Conservation (phyloP, 2,888 invertebrate species). For the Archips xylosteana region DNA sequence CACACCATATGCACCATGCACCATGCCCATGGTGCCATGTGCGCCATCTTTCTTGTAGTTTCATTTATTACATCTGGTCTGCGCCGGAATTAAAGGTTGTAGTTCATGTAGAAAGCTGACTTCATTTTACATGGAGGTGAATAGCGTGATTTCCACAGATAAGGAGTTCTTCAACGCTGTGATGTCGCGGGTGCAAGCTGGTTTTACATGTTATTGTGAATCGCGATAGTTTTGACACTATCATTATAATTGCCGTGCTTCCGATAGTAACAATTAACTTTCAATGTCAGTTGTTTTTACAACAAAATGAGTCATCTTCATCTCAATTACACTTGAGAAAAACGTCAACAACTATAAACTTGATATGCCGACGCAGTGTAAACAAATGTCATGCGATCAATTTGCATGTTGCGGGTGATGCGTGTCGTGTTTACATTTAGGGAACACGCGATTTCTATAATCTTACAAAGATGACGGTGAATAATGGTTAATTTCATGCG, state of each 20-base stretch:
- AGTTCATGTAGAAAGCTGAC: no score
- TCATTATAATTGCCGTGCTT: background rate
- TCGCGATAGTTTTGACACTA: no score
- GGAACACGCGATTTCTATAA: constrained; percentile 18
- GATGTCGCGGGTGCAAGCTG: no score
- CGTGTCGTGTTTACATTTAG: constrained; percentile 8
- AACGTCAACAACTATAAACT: background rate
- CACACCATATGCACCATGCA: no score
- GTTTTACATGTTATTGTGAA: no score
- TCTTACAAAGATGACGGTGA: constrained; percentile 14
- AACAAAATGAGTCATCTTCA: background rate
- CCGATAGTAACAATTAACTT: background rate
- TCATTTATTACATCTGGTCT: no score
- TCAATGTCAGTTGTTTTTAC: constrained; percentile 1
- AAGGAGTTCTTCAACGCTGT: no score
- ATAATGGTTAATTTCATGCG: constrained; percentile 3
- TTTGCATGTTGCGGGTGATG: constrained; percentile 7
- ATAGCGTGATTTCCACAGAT: no score
- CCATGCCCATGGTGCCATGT: no score
- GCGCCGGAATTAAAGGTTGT: no score
- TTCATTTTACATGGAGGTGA: no score
- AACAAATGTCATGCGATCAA: constrained; percentile 32
- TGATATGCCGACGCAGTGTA: background rate
- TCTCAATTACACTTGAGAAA: background rate
- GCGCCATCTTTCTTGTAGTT: no score